Conservation (phyloP, 2,888 invertebrate genomes). For the Eupithecia centaureata region DNA sequence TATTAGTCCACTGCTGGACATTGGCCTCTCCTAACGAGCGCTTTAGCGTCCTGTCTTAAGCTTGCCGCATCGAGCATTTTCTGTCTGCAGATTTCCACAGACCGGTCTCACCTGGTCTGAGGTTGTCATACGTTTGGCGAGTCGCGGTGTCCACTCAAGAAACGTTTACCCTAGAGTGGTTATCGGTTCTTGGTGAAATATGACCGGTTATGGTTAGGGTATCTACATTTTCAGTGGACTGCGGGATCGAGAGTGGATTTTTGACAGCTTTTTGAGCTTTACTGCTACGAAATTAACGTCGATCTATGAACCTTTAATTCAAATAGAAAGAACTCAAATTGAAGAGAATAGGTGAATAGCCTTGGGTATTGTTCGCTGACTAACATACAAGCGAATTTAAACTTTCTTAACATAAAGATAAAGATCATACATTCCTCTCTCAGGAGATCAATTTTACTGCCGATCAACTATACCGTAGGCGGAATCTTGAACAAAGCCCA, state of each 20-base stretch:
- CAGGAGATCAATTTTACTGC: not conserved
- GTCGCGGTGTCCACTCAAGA: too few relatives aligned
- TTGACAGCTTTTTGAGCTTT: not conserved
- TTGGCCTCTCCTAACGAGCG: too few relatives aligned
- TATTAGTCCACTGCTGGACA: too few relatives aligned
- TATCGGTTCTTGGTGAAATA: too few relatives aligned
- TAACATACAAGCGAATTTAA: not conserved
- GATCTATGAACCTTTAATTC: not conserved
- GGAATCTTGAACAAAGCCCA: conserved; percentile 36
- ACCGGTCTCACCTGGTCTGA: too few relatives aligned
- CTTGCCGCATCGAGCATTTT: too few relatives aligned
- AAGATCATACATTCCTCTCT: not conserved
- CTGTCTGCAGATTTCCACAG: too few relatives aligned
- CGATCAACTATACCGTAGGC: conserved; percentile 1
- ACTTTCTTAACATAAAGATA: not conserved
- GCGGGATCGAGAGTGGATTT: not conserved
- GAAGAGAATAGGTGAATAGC: not conserved
- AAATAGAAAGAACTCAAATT: not conserved
- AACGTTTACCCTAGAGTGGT: too few relatives aligned
- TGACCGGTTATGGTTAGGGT: not conserved
- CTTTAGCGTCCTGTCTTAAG: too few relatives aligned
- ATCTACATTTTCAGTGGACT: not conserved
- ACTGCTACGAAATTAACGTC: not conserved
- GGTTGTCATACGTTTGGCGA: too few relatives aligned
- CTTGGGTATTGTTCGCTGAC: not conserved